Base-by-base conservation (phyloP, 2,888 invertebrate genomes). In the Lasioglossum calceatum region DNA sequence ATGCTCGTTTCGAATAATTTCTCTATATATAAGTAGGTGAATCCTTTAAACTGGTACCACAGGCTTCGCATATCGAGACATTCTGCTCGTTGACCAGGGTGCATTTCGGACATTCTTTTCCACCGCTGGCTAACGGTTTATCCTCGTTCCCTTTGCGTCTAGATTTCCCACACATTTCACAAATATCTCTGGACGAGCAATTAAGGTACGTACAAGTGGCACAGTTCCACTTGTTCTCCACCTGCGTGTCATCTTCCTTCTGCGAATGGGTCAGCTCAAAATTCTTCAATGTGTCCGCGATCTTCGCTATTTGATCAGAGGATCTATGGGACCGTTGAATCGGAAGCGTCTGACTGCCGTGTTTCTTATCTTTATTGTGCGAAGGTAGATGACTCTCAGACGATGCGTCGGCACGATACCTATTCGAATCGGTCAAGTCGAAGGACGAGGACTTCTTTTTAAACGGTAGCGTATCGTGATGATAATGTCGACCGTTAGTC, bases 101-200 rank as follows among this genome's bases (percentile, higher is more conserved):
- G 94, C 98, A 98, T 44, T 96, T 95, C 0, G 97, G 97, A 90
- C 98, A 98, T 93, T 97, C 97, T 75, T 97, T 96, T 0, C 98
- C 98, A 0, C 98, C 98, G 16, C 97, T 97, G 32, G 97, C 97
- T 73, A 98, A 95, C 0, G 97, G 97, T 86, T 96, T 96, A 42
- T 96, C 96, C 91, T 97, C 97, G 8, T 96, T 96, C 0, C 97
- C 97, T 74, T 94, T 94, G 73, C 94, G 94, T 80, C 96, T 96
- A 0, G 97, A 97, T 93, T 97, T 97, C 39, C 97, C 97, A 92
- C 98, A 98, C 96, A 98, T 97, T 87, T 97, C 97, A 93, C 98
- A 98, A 39, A 97, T 97, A 19, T 96, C 96, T 39, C 95, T 94
- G 0, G 93, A 91, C 0, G 94, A 92, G 4, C 95, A 94, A 92